phyloP scores from a whole-genome alignment of 1,140 invertebrate species.

The Tyrophagus putrescentiae region DNA sequence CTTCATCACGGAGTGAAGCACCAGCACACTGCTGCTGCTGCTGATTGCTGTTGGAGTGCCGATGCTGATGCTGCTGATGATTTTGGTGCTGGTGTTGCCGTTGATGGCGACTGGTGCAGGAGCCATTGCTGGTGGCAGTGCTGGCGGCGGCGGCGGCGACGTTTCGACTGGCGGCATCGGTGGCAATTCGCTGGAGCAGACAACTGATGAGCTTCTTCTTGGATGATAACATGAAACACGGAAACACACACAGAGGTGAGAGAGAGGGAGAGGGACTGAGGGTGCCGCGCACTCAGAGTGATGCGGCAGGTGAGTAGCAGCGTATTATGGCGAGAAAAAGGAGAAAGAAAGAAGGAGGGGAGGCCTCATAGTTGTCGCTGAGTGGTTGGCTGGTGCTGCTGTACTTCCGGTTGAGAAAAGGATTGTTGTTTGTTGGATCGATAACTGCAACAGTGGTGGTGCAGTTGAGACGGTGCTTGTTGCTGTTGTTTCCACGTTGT shows the following conservation, averaged over 20 bases:
- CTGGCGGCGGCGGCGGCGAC: background rate
- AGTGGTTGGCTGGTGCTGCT: background rate
- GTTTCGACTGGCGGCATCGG: background rate
- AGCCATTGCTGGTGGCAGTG: too few species aligned
- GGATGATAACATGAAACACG: constrained; percentile 6
- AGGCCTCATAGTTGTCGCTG: background rate
- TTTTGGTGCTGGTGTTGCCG: too few species aligned
- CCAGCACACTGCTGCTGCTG: too few species aligned
- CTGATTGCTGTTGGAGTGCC: too few species aligned
- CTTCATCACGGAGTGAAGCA: too few species aligned
- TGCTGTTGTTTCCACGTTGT: too few species aligned
- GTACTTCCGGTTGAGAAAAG: background rate
- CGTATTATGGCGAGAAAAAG: background rate
- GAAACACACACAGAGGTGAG: background rate
- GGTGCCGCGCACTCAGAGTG: background rate
- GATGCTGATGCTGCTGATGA: background rate
- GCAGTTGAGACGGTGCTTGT: too few species aligned
- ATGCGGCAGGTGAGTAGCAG: background rate
- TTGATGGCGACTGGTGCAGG: too few species aligned
- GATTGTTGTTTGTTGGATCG: too few species aligned
- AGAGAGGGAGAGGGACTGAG: background rate
- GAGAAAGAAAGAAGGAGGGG: background rate
- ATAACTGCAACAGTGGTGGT: too few species aligned
- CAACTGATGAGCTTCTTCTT: background rate
- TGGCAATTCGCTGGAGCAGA: background rate